Conservation (phyloP, 1,140 invertebrate species). For the Drosophila orena region DNA sequence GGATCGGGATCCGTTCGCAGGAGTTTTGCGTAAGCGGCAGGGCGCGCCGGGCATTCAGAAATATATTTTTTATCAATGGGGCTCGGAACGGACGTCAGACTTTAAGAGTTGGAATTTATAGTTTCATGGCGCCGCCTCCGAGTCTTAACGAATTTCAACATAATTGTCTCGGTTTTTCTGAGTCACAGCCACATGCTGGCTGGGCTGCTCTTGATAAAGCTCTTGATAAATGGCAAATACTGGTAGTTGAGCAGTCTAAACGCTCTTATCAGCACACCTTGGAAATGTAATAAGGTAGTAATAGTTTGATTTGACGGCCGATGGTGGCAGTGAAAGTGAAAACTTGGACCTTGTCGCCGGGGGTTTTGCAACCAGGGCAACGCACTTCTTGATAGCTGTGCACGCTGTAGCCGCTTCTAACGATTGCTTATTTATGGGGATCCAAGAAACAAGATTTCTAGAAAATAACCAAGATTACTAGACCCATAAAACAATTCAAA, state of each 20-base stretch:
- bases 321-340: constrained; percentile 51
- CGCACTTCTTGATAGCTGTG: constrained; percentile 24
- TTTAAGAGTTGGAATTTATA: constrained; percentile 30
- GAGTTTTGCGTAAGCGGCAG: constrained; percentile 47
- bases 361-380: constrained; percentile 44
- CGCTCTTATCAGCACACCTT: constrained; percentile 64
- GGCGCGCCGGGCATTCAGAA: constrained; percentile 13
- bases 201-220: constrained; percentile 8
- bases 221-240: constrained; percentile 1
- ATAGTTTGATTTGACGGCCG: constrained; percentile 30
- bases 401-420: background rate
- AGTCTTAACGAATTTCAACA: constrained; percentile 41
- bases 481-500: background rate
- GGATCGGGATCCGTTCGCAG: constrained; percentile 11
- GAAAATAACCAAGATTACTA: background rate
- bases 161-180: constrained; percentile 21
- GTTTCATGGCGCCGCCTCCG: constrained; percentile 22
- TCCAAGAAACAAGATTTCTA: background rate
- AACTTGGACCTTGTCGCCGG: constrained; percentile 55
- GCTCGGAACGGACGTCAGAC: constrained; percentile 31
- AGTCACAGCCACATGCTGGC: constrained; percentile 20
- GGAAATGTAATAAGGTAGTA: constrained; percentile 70
- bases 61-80: constrained; percentile 38
- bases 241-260: constrained; percentile 13
- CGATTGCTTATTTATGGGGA: background rate